A percentile compares a stretch with the other conserved stretches of the same genome.
Conservation (phyloP, 2,113 vertebrate species). For the Microcebus murinus region DNA sequence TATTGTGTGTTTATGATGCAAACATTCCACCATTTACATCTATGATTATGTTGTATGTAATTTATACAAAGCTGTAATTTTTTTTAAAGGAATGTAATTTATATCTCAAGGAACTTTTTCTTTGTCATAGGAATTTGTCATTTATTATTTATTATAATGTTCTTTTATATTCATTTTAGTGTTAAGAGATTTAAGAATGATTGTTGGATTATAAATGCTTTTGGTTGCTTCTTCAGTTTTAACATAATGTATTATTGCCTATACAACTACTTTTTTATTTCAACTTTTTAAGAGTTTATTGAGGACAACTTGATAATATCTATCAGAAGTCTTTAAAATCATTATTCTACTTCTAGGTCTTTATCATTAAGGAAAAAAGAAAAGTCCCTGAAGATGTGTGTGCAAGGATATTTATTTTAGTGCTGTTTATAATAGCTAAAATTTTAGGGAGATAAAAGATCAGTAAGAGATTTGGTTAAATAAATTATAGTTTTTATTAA, state of each 20-base stretch:
- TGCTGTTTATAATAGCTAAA: not conserved
- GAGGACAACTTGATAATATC: not conserved
- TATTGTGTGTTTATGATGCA: not conserved
- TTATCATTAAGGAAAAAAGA: not conserved
- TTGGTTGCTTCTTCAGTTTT: constrained; percentile 43
- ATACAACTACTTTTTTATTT: not conserved
- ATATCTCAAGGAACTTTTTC: not conserved
- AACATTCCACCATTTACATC: not conserved
- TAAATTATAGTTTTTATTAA: not conserved
- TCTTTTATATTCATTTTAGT: not conserved
- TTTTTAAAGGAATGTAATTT: not conserved
- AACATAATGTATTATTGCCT: not conserved
- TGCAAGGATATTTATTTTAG: constrained; percentile 16
- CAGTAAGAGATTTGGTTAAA: not conserved
- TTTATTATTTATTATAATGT: not conserved
- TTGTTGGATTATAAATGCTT: constrained; percentile 22
- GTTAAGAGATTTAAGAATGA: not conserved
- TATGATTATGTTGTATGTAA: not conserved
- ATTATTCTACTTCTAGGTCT: not conserved
- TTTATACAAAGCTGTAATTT: constrained; percentile 1
- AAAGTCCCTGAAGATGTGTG: not conserved
- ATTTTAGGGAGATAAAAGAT: not conserved
- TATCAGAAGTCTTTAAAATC: constrained; percentile 17
- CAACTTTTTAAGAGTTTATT: not conserved
- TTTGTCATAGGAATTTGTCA: constrained; percentile 29